These are phyloP conservation scores for Lepisosteus oculatus DNA, from an alignment of 2,113 vertebrate genomes.

Conservation along the genomic window DNA sequence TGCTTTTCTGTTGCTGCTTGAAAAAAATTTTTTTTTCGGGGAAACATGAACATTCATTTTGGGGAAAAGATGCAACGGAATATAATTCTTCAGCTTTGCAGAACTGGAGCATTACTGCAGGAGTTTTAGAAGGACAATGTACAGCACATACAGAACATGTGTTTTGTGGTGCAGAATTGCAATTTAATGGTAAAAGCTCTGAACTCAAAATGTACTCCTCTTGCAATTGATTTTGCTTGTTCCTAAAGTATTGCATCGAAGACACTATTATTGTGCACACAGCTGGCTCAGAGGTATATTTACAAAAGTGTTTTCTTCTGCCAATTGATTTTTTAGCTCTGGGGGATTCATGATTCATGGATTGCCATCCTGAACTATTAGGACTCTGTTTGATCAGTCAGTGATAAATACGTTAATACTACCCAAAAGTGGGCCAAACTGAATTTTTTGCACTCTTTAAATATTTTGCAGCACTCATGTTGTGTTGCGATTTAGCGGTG, in stretches of 20 bases:
- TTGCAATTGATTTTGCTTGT: background rate
- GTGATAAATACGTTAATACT: no score
- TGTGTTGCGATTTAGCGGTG: conserved; percentile 23
- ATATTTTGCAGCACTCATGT: conserved; percentile 9
- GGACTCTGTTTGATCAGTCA: conserved; percentile 6
- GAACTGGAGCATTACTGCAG: no score
- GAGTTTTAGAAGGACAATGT: no score
- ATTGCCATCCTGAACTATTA: conserved; percentile 19
- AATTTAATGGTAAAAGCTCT: background rate
- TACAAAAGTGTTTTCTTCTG: conserved; percentile 19
- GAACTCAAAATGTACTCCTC: background rate
- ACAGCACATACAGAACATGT: no score
- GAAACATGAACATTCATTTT: no score
- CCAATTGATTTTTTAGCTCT: conserved; percentile 19
- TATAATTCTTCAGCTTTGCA: no score
- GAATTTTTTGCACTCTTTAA: background rate
- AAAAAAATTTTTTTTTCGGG: no score
- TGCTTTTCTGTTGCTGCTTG: no score
- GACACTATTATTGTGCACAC: background rate
- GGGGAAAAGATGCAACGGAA: no score
- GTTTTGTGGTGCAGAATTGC: no score
- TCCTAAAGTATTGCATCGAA: background rate
- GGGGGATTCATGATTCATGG: conserved; percentile 27
- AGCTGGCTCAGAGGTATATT: conserved; percentile 4
- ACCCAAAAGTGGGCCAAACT: background rate